Evolutionary conservation across 1,140 invertebrate species (phyloP), one percentile per base, ranked within the genome.

Genomic region (Lineus longissimus): DNA sequence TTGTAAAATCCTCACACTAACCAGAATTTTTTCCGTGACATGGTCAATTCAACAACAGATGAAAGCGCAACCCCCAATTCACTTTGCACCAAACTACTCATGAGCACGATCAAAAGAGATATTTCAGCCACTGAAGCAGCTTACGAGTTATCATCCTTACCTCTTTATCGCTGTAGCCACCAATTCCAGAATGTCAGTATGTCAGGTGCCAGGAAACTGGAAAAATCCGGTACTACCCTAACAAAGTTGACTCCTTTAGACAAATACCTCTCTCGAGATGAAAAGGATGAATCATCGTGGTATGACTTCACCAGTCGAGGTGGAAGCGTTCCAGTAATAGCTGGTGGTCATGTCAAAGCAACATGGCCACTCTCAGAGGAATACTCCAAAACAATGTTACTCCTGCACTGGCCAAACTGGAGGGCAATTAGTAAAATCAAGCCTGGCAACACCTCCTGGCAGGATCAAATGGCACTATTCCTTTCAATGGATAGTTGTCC

Each of bases 381-480:
- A 19, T 51, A 51, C n/a, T 23, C 19, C 25, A 51, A 27, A n/a
- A 51, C 47, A n/a, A 51, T 51, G 47, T 51, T 51, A n/a, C 6
- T 51, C n/a, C n/a, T 51, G 6, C 47, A 51, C 47, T 23, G 47
- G 47, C 47, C 47, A 51, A 51, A 51, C 47, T 51, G 47, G 47
- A 19, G 47, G n/a, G n/a, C 6, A 51, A 19, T 51, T n/a, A 51
- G 4, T 51, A n/a, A 51, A 6, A 51, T 51, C 6, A 51, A 51
- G 47, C 25, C 47, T 23, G n/a, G n/a, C 25, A n/a, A 51, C 25
- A 23, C n/a, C 6, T 23, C 45, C 23, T 69, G 63, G 61, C 25
- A 13, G 36, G 55, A 65, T 25, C 47, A n/a, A 57, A 57, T 67
- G 43, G 6, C n/a, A 7, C n/a, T 7, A 9, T 51, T 51, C n/a